A percentile compares a stretch with the other conserved stretches of the same genome.
Conservation (phyloP, 2,797 vertebrate species). For the Epinephelus malabaricus region DNA sequence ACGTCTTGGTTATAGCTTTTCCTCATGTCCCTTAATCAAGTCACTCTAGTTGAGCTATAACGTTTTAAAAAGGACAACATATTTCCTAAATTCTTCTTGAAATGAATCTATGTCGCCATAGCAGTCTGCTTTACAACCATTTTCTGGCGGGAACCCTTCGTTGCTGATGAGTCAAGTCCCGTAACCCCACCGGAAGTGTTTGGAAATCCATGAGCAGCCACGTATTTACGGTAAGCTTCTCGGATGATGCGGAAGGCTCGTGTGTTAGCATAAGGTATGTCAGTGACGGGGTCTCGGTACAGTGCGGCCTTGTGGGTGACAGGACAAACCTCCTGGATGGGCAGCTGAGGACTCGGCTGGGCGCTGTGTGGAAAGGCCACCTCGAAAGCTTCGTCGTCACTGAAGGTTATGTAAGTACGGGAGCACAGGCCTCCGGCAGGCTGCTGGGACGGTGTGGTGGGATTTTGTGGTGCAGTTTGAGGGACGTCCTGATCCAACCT, state of each 20-base stretch:
- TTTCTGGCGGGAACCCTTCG: conserved; percentile 89
- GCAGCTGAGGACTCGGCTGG: conserved; percentile 78
- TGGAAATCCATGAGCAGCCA: conserved; percentile 94
- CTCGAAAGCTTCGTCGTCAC: conserved; percentile 92
- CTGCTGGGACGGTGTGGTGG: conserved; percentile 63
- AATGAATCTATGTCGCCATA: conserved; percentile 64
- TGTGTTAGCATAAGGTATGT: conserved; percentile 94
- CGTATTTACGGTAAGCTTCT: conserved; percentile 95
- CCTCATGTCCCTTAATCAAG: background rate
- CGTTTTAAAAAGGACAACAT: background rate
- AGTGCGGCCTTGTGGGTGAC: conserved; percentile 94
- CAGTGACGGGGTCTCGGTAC: conserved; percentile 95
- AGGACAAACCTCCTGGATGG: conserved; percentile 93
- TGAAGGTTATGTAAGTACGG: conserved; percentile 95
- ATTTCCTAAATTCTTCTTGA: background rate
- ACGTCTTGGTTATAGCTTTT: background rate
- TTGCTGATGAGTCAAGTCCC: conserved; percentile 73
- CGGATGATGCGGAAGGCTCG: conserved; percentile 96
- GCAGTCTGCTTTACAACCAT: conserved; percentile 90
- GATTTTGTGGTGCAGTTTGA: conserved; percentile 63
- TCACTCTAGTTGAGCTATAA: conserved; percentile 4
- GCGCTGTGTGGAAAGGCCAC: conserved; percentile 81
- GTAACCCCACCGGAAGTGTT: conserved; percentile 81
- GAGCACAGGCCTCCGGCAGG: conserved; percentile 85
- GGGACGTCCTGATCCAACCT: conserved; percentile 92